Evolutionary conservation across 2,797 vertebrate species (phyloP).

Genomic region (Melanotaenia nigrans): DNA sequence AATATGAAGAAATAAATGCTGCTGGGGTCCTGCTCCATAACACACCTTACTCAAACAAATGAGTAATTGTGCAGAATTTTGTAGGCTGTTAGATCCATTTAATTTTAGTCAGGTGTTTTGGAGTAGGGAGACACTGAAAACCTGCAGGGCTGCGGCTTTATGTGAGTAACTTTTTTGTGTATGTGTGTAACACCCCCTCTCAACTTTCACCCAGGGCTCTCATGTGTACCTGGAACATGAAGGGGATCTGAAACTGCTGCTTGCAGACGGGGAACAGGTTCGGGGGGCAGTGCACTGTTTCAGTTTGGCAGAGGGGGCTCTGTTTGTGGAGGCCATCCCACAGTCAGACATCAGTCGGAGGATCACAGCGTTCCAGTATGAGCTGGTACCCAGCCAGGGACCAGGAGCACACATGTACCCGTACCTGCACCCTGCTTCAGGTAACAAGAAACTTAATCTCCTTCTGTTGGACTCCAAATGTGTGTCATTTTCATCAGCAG

Average conservation of each 20-base stretch:
- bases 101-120: no score
- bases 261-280: slow-evolving; percentile 83
- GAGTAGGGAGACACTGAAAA: no score
- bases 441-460: slow-evolving; percentile 45
- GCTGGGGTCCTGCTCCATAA: no score
- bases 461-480: not conserved
- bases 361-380: slow-evolving; percentile 93
- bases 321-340: slow-evolving; percentile 91
- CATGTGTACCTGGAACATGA: slow-evolving; percentile 92
- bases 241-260: slow-evolving; percentile 89
- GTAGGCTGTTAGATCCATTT: no score
- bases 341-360: slow-evolving; percentile 92
- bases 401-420: slow-evolving; percentile 72
- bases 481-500: not conserved
- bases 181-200: not conserved
- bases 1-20: not conserved
- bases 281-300: slow-evolving; percentile 86
- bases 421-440: slow-evolving; percentile 65
- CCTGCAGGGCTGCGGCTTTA: no score
- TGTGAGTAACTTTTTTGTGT: no score
- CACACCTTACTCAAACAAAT: no score
- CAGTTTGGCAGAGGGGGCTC: slow-evolving; percentile 84
- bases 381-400: slow-evolving; percentile 81
- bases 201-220: slow-evolving; percentile 79
- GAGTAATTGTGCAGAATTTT: no score